A percentile compares a stretch with the other conserved stretches of the same genome.
phyloP scores from a whole-genome alignment of 2,113 vertebrate species.

The Meriones unguiculatus region DNA sequence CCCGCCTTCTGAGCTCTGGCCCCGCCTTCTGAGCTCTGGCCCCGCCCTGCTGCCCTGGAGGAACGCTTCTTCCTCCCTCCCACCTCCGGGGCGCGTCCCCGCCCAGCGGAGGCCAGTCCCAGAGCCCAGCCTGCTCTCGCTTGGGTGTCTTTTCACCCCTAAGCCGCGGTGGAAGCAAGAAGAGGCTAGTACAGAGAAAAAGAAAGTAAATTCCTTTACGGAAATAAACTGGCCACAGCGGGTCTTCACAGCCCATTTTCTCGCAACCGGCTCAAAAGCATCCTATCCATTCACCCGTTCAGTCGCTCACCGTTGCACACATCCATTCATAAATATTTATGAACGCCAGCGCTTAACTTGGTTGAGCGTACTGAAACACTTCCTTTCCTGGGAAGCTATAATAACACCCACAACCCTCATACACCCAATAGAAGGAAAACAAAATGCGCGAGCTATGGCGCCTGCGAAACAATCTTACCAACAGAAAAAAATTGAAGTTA shows the following conservation, averaged over 20 bases:
- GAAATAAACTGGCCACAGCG: rapidly evolving
- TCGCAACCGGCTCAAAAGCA: neutral
- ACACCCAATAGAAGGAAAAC: neutral
- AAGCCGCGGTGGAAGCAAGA: rapidly evolving
- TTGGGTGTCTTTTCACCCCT: rapidly evolving
- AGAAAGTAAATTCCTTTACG: neutral
- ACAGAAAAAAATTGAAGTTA: neutral
- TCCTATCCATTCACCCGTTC: neutral
- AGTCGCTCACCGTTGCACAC: neutral
- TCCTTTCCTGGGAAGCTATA: neutral
- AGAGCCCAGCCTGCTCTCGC: rapidly evolving
- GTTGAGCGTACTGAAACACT: neutral
- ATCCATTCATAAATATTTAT: neutral
- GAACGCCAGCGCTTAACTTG: neutral
- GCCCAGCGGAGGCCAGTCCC: neutral
- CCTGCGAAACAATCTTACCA: neutral
- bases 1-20: neutral
- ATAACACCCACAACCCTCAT: neutral
- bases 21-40: neutral
- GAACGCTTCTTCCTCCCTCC: neutral
- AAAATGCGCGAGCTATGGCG: neutral
- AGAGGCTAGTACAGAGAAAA: rapidly evolving
- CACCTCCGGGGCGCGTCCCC: rapidly evolving
- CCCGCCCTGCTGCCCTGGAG: neutral
- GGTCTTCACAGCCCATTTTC: no score